Evolutionary conservation across 92 coral and sea anemone species (phyloP).

Genomic region (Anthopleura xanthogrammica): DNA sequence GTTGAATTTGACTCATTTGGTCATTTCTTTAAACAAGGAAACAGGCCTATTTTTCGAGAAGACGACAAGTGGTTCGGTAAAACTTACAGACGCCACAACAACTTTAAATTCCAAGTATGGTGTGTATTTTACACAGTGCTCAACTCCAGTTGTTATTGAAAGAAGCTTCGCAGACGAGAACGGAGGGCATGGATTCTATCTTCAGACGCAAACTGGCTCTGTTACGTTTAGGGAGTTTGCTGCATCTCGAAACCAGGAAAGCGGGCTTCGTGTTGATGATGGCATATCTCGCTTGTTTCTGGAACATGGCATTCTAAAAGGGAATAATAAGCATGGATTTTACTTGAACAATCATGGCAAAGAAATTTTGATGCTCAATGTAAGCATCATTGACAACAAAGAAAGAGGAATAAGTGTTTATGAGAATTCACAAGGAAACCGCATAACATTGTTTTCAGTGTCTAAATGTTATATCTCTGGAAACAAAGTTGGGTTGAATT

Average conservation of each 20-base stretch:
- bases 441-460: not conserved
- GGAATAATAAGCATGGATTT: constrained; percentile 37
- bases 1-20: too few relatives aligned
- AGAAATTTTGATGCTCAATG: not conserved
- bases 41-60: too few relatives aligned
- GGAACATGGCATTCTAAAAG: not conserved
- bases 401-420: constrained; percentile 26
- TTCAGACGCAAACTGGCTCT: constrained; percentile 9
- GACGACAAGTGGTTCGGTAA: too few relatives aligned
- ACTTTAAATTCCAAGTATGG: not conserved
- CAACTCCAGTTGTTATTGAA: too few relatives aligned
- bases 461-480: not conserved
- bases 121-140: too few relatives aligned
- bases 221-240: constrained; percentile 14
- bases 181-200: too few relatives aligned
- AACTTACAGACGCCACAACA: not conserved
- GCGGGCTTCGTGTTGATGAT: constrained; percentile 34
- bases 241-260: constrained; percentile 25
- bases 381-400: constrained; percentile 1
- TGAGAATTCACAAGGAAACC: not conserved
- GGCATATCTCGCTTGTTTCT: constrained; percentile 13
- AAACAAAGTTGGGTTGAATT: not conserved
- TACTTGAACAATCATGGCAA: constrained; percentile 31
- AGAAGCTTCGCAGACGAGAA: too few relatives aligned
- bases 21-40: too few relatives aligned